These are phyloP conservation scores for Aurelia coerulea DNA, from an alignment of 30 jellyfish, hydroid and myxozoan species.

Conservation along the genomic window DNA sequence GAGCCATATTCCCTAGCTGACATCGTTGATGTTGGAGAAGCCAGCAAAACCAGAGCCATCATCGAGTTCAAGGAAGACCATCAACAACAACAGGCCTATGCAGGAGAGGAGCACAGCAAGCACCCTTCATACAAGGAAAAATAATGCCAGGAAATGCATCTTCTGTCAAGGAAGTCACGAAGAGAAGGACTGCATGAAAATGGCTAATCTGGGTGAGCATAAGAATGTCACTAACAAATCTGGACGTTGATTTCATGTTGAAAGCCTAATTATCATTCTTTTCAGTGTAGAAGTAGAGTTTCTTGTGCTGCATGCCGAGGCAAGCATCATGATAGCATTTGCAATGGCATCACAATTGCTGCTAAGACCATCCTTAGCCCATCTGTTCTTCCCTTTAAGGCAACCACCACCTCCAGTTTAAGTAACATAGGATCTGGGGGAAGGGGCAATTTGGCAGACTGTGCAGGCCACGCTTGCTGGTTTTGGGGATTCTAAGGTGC, in stretches of 20 bases:
- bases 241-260: background rate
- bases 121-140: no score
- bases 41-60: no score
- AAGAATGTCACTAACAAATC: background rate
- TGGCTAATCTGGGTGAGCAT: background rate
- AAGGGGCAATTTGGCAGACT: conserved; percentile 21
- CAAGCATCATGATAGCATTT: conserved; percentile 3
- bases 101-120: no score
- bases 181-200: background rate
- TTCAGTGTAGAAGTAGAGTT: background rate
- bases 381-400: no score
- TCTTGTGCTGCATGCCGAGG: background rate
- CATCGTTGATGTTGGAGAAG: no score
- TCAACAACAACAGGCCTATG: no score
- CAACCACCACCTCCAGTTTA: background rate
- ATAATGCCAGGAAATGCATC: background rate
- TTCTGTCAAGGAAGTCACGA: background rate
- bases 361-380: no score
- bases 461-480: conserved; percentile 17
- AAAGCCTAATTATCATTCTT: background rate
- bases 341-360: background rate
- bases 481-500: background rate
- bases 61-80: no score
- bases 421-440: conserved; percentile 17
- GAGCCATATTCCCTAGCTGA: no score